Evolutionary conservation across 2,888 invertebrate genomes (phyloP).

Genomic region (Drepanosiphum platanoidis): DNA sequence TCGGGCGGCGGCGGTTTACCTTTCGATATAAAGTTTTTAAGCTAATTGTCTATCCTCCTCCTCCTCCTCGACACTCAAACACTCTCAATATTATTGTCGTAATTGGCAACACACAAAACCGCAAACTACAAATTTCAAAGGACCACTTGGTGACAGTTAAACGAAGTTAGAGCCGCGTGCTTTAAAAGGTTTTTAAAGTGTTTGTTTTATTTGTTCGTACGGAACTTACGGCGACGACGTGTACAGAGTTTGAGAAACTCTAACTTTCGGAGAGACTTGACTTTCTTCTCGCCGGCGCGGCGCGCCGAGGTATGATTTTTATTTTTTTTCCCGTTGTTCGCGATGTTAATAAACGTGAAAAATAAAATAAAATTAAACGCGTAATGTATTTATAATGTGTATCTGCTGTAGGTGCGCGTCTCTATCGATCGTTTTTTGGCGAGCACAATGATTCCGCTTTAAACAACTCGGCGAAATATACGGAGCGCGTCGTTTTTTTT

Average conservation of each 20-base stretch:
- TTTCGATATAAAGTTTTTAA: neutral
- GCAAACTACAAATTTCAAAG: slow-evolving; percentile 20
- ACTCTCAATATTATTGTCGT: neutral
- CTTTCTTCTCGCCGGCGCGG: neutral
- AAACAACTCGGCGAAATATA: too few relatives aligned
- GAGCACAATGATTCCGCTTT: neutral
- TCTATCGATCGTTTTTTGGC: neutral
- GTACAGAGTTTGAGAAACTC: neutral
- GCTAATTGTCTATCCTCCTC: neutral
- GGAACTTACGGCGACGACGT: too few relatives aligned
- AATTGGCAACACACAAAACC: slow-evolving; percentile 7
- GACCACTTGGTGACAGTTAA: slow-evolving; percentile 22
- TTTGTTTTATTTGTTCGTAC: slow-evolving; percentile 22
- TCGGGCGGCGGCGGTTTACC: too few relatives aligned
- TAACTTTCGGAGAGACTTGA: slow-evolving; percentile 16
- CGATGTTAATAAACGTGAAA: neutral
- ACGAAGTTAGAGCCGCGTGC: slow-evolving; percentile 4
- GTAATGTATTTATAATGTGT: neutral
- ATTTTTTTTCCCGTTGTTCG: neutral
- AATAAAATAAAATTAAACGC: neutral
- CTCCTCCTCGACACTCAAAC: neutral
- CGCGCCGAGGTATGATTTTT: neutral
- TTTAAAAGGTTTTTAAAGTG: slow-evolving; percentile 32
- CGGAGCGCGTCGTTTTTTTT: too few relatives aligned
- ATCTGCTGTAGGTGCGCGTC: neutral